Conservation (phyloP, 2,888 invertebrate genomes). For the Chrysolina oricalcia region DNA sequence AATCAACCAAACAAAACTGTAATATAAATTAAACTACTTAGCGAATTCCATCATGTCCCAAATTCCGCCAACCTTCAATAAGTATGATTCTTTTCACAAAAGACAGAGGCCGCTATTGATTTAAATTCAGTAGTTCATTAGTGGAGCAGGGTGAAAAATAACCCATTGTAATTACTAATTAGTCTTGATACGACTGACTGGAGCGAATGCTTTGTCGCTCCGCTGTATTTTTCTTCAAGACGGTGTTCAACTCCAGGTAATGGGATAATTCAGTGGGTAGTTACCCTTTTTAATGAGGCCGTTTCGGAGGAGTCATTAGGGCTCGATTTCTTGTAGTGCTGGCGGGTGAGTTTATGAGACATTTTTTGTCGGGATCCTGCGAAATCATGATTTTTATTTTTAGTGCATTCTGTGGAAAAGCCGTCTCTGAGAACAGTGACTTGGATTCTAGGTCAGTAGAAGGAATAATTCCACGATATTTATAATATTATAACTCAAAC, state of each 20-base stretch:
- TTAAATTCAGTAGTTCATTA: constrained; percentile 2
- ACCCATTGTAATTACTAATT: constrained; percentile 7
- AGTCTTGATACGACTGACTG: constrained; percentile 1
- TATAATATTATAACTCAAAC: too few relatives aligned
- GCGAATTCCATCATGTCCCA: neutral
- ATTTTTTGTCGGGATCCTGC: too few relatives aligned
- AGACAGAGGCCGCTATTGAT: neutral
- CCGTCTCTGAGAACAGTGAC: too few relatives aligned
- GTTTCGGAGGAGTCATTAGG: neutral
- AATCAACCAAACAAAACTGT: too few relatives aligned
- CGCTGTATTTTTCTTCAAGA: neutral
- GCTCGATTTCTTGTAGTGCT: constrained; percentile 5
- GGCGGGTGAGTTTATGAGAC: neutral
- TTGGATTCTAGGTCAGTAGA: too few relatives aligned
- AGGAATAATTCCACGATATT: too few relatives aligned
- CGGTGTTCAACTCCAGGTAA: constrained; percentile 11
- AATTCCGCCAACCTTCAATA: neutral
- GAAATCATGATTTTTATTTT: too few relatives aligned
- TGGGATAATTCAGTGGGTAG: constrained; percentile 7
- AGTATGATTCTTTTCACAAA: neutral
- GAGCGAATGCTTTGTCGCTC: neutral
- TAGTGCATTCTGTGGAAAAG: too few relatives aligned
- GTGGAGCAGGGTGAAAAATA: neutral
- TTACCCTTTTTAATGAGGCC: constrained; percentile 3
- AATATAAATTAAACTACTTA: neutral